phyloP scores from a whole-genome alignment of 1,140 invertebrate species.

The Trichomalopsis sarcophagae region DNA sequence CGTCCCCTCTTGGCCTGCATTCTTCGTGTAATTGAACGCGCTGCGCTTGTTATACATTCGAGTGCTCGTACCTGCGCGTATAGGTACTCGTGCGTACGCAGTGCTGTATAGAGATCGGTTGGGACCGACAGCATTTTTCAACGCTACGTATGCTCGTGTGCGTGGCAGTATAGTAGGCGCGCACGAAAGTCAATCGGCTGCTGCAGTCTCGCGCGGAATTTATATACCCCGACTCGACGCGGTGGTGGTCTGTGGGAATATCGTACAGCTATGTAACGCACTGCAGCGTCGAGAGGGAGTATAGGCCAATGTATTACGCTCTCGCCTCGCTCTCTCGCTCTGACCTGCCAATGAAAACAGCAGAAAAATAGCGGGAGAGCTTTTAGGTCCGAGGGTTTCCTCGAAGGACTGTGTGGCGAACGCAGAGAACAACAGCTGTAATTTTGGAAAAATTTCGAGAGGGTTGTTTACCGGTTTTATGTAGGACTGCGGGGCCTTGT shows the following conservation, averaged over 20 bases:
- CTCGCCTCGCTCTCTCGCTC: background rate
- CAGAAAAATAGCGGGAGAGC: conserved; percentile 20
- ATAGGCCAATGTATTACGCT: conserved; percentile 28
- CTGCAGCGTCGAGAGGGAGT: background rate
- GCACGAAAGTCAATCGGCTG: conserved; percentile 12
- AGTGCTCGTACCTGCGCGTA: background rate
- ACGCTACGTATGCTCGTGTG: background rate
- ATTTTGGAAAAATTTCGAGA: conserved; percentile 12
- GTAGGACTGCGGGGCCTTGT: too few species aligned
- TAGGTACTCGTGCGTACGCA: background rate
- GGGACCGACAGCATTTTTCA: background rate
- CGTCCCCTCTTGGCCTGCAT: background rate
- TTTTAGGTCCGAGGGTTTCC: too few species aligned
- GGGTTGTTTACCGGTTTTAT: background rate
- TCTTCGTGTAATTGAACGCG: background rate
- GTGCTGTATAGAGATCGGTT: too few species aligned
- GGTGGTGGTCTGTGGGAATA: conserved; percentile 42
- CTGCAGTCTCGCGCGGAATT: background rate
- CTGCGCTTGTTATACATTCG: background rate
- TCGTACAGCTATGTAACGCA: background rate
- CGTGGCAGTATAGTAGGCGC: background rate
- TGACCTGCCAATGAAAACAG: too few species aligned
- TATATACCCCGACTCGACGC: background rate
- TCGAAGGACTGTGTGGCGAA: too few species aligned
- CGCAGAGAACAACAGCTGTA: background rate